These are phyloP conservation scores for Drosophila lacicola DNA, from an alignment of 2,888 invertebrate species.

Conservation along the genomic window DNA sequence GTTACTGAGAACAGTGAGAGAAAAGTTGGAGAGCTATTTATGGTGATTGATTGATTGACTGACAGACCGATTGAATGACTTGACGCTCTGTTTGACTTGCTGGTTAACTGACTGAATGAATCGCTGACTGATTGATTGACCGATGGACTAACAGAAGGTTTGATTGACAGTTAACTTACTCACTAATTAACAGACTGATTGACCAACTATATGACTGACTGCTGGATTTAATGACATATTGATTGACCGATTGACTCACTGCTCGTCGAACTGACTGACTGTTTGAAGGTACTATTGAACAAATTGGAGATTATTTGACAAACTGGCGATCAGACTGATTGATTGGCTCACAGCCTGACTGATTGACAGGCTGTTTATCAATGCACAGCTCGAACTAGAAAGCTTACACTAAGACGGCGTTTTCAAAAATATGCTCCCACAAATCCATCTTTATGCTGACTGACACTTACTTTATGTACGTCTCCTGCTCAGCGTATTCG, in stretches of 20 bases:
- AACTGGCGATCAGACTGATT: not conserved
- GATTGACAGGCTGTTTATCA: not conserved
- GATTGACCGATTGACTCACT: not conserved
- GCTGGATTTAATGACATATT: not conserved
- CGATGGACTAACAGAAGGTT: too few relatives aligned
- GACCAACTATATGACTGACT: not conserved
- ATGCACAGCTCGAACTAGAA: too few relatives aligned
- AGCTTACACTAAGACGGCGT: too few relatives aligned
- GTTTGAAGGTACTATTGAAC: too few relatives aligned
- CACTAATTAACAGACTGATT: not conserved
- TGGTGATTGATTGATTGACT: not conserved
- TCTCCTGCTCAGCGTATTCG: slow-evolving; percentile 18
- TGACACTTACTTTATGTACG: slow-evolving; percentile 20
- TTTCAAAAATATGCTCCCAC: too few relatives aligned
- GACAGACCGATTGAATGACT: not conserved
- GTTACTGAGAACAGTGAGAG: slow-evolving; percentile 33
- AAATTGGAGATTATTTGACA: not conserved
- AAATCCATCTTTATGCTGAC: too few relatives aligned
- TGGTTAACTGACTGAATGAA: not conserved
- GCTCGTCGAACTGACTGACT: not conserved
- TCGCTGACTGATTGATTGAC: not conserved
- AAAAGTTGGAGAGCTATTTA: not conserved
- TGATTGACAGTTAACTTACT: not conserved
- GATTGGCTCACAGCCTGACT: not conserved
- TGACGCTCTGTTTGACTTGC: not conserved